Conservation (phyloP, 2,797 vertebrate species). For the Crenuchus spilurus region DNA sequence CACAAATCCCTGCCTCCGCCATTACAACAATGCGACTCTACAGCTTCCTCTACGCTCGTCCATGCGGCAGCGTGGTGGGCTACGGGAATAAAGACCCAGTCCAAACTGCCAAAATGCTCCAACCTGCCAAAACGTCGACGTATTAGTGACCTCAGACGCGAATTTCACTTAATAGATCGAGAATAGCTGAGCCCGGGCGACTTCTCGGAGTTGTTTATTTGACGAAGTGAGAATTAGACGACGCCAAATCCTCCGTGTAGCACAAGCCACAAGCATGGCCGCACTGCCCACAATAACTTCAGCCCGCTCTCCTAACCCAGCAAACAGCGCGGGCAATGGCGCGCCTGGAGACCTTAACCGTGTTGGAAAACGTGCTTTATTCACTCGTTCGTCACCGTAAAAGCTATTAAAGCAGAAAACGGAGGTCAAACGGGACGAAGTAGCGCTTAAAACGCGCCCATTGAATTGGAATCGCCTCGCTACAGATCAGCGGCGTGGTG, state of each 20-base stretch:
- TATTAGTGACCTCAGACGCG: not conserved
- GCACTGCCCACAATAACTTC: slow-evolving; percentile 81
- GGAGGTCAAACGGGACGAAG: slow-evolving; percentile 1
- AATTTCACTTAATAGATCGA: not conserved
- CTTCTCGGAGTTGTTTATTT: not conserved
- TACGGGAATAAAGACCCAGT: slow-evolving; percentile 75
- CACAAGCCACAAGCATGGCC: slow-evolving; percentile 84
- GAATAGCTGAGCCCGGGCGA: not conserved
- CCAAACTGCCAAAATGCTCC: slow-evolving; percentile 52
- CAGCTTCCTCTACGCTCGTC: slow-evolving; percentile 64
- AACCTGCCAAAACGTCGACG: slow-evolving; percentile 20
- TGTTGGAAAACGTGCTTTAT: not conserved
- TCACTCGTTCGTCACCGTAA: not conserved
- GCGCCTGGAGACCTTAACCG: slow-evolving; percentile 21
- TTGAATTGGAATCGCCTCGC: slow-evolving; percentile 59
- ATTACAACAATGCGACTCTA: slow-evolving; percentile 75
- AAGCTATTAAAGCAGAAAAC: slow-evolving; percentile 29
- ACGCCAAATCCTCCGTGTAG: slow-evolving; percentile 64
- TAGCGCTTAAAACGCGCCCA: slow-evolving; percentile 55
- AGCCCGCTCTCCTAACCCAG: slow-evolving; percentile 52
- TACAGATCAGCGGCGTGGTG: slow-evolving; percentile 82
- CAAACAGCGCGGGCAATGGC: not conserved
- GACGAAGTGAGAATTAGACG: slow-evolving; percentile 56
- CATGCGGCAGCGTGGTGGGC: slow-evolving; percentile 83
- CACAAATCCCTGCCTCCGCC: slow-evolving; percentile 76